Percentiles rank a stretch among this genome's conserved stretches.
These are phyloP conservation scores for Omphaloscelis lunosa DNA, from an alignment of 2,888 invertebrate genomes.

Conservation along the genomic window DNA sequence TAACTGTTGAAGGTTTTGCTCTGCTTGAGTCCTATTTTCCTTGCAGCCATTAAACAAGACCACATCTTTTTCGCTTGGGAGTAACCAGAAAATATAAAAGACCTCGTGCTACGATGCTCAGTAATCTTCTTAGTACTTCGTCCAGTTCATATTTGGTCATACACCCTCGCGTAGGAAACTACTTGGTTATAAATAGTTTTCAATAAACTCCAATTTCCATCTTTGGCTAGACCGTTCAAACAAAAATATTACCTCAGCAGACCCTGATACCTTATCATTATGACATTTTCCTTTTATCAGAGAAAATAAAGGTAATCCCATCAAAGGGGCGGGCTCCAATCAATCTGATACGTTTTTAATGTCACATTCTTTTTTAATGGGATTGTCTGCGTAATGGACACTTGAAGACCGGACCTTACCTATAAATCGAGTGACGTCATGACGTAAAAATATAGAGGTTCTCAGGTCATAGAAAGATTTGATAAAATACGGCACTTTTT, in stretches of 20 bases:
- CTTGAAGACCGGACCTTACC: conserved; percentile 45
- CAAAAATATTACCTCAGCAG: conserved; percentile 45
- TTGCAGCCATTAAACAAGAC: neutral
- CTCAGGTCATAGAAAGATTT: neutral
- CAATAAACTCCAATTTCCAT: neutral
- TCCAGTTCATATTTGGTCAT: no score
- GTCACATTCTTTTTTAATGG: conserved; percentile 63
- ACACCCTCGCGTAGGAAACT: no score
- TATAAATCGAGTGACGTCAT: conserved; percentile 57
- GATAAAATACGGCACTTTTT: neutral
- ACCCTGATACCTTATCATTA: conserved; percentile 54
- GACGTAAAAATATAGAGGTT: conserved; percentile 18
- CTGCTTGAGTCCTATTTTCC: neutral
- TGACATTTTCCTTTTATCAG: conserved; percentile 59
- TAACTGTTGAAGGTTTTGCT: neutral
- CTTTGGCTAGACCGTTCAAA: neutral
- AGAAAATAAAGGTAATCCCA: conserved; percentile 58
- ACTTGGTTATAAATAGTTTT: conserved; percentile 9
- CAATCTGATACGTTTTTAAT: conserved; percentile 65
- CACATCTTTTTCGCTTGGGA: no score
- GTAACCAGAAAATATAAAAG: neutral
- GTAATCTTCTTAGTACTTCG: no score
- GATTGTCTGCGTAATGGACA: conserved; percentile 61
- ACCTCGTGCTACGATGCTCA: neutral
- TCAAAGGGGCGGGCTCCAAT: conserved; percentile 52